Base-by-base conservation (phyloP, 2,797 vertebrate species). In the Buphagus erythrorhynchus region DNA sequence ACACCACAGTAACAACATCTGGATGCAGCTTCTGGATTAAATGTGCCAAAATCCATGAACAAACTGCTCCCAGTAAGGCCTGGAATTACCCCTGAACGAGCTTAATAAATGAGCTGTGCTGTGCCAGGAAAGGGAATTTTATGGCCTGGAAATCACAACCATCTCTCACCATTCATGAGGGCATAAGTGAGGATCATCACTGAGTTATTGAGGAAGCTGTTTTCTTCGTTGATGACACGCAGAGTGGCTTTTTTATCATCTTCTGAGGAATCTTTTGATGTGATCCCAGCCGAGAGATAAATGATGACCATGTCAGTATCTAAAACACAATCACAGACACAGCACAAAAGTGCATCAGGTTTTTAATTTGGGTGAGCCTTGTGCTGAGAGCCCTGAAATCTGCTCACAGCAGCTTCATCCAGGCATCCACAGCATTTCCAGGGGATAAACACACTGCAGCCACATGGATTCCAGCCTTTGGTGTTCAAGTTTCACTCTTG, bases 151-250 rank as follows among this genome's bases (percentile, higher is more conserved):
- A 95, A 90, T 35, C 40, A 83, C 26, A 22, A n/a, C 10, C 13
- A 10, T 66, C 76, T 68, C 98, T 97, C 97, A 99, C 99, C 99
- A 2, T 99, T 99, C 98, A 99, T 99, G 68, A 99, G 99, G 4
- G 99, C 99, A 0, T 99, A 99, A 55, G 99, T 99, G 92, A 99
- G 99, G 96, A 99, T 99, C 99, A 99, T 99, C 66, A 99, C 99
- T 0, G 99, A 99, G 98, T 99, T 99, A 98, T 99, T 99, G 91
- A 99, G 99, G 96, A 99, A 98, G 57, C 98, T 97, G 95, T 99
- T 99, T 96, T 99, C 99, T 77, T 99, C 99, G 55, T 98, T 98
- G 95, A 99, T 99, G 96, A 99, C 99, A 22, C 98, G 98, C 20
- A 99, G 98, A 9, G 99, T 99, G 6, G 99, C 98, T 94, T 99